Conservation (phyloP, 2,797 vertebrate species). For the Lindbergichthys nudifrons region DNA sequence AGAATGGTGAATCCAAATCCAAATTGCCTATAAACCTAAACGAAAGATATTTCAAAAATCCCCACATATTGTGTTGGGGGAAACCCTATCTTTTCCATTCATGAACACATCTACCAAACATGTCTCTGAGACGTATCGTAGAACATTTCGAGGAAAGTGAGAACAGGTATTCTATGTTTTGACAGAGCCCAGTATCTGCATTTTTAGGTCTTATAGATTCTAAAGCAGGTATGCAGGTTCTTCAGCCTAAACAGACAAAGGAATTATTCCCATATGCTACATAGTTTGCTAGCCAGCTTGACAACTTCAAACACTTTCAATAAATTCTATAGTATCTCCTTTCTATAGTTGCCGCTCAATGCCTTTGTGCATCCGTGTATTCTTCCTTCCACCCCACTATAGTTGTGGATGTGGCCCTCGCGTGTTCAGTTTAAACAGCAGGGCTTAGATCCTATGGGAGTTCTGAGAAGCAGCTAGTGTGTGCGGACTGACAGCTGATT, state of each 20-base stretch:
- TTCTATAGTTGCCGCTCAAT: not conserved
- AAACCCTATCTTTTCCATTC: too few relatives aligned
- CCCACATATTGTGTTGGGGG: too few relatives aligned
- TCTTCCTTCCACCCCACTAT: conserved; percentile 11
- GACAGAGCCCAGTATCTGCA: not conserved
- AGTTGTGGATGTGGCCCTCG: conserved; percentile 47
- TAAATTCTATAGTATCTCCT: not conserved
- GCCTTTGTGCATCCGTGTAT: conserved; percentile 8
- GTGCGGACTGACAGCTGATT: conserved; percentile 81
- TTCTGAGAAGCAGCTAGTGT: conserved; percentile 75
- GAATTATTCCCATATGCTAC: not conserved
- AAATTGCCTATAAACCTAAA: too few relatives aligned
- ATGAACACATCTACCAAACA: too few relatives aligned
- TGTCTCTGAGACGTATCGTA: too few relatives aligned
- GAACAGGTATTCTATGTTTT: not conserved
- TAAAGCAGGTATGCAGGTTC: not conserved
- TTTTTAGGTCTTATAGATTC: not conserved
- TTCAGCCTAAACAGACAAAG: not conserved
- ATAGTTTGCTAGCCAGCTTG: conserved; percentile 2
- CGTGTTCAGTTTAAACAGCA: conserved; percentile 63
- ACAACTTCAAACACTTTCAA: not conserved
- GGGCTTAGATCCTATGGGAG: conserved; percentile 69
- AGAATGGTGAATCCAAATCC: too few relatives aligned
- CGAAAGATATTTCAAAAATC: too few relatives aligned
- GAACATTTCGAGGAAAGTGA: not conserved